phyloP scores from a whole-genome alignment of 2,888 invertebrate species.

The Ptilodon capucinus region DNA sequence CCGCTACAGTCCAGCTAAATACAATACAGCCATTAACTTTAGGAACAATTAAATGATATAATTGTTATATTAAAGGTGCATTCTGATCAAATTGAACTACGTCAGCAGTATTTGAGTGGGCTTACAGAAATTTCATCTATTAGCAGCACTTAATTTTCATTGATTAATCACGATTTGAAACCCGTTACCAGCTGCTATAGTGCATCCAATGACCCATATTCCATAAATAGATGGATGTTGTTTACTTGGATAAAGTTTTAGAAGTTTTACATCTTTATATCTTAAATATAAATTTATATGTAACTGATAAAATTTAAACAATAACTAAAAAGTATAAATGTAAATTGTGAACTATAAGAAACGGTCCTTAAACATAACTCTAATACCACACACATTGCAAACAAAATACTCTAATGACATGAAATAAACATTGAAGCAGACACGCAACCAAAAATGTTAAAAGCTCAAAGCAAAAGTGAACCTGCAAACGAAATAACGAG shows the following conservation, averaged over 20 bases:
- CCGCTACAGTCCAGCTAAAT: slow-evolving; percentile 73
- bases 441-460: slow-evolving; percentile 37
- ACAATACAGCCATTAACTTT: not conserved
- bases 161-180: not conserved
- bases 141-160: not conserved
- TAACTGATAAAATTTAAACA: too few relatives aligned
- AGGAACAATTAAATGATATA: not conserved
- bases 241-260: too few relatives aligned
- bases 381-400: not conserved
- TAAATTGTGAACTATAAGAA: too few relatives aligned
- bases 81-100: not conserved
- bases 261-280: too few relatives aligned
- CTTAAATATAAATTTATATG: too few relatives aligned
- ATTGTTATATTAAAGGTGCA: not conserved
- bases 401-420: slow-evolving; percentile 10
- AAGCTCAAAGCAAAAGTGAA: slow-evolving; percentile 46
- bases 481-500: slow-evolving; percentile 44
- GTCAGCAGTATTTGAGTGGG: not conserved
- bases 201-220: not conserved
- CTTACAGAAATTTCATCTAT: not conserved
- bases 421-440: slow-evolving; percentile 25
- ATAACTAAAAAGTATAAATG: too few relatives aligned
- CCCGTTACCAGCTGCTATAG: not conserved
- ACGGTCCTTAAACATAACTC: too few relatives aligned
- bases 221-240: not conserved